These are phyloP conservation scores for Apostichopus japonicus DNA, from an alignment of 35 echinoderm and acorn worm species.

Conservation along the genomic window DNA sequence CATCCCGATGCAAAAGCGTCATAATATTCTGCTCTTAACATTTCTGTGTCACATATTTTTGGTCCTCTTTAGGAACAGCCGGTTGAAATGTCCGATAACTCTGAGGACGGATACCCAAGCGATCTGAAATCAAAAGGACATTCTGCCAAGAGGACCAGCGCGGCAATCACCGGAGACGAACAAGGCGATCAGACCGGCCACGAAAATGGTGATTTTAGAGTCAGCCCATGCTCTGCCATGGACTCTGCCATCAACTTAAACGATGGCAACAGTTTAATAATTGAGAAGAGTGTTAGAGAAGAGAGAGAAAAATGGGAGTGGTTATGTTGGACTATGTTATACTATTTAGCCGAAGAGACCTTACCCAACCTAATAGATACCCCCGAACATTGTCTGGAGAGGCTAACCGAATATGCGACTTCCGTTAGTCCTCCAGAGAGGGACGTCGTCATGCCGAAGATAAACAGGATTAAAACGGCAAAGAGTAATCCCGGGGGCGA, in stretches of 20 bases:
- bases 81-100: conserved; percentile 23
- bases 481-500: background rate
- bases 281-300: conserved; percentile 36
- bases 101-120: background rate
- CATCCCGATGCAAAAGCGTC: too few relatives aligned
- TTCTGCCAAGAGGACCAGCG: background rate
- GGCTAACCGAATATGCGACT: background rate
- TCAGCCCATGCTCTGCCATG: conserved; percentile 13
- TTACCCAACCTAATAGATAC: background rate
- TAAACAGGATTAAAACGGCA: background rate
- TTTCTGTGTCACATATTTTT: too few relatives aligned
- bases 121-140: conserved; percentile 12
- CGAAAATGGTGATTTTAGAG: conserved; percentile 23
- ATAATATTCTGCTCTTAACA: too few relatives aligned
- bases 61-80: background rate
- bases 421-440: background rate
- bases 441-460: background rate
- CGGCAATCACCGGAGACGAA: conserved; percentile 7
- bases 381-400: conserved; percentile 18
- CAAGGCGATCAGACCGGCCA: background rate
- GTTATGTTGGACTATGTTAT: background rate
- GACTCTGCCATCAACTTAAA: conserved; percentile 45
- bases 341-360: conserved; percentile 9
- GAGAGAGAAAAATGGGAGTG: conserved; percentile 21
- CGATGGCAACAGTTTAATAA: conserved; percentile 2